phyloP scores from a whole-genome alignment of 2,113 vertebrate genomes.

The Coracopsis vasa region DNA sequence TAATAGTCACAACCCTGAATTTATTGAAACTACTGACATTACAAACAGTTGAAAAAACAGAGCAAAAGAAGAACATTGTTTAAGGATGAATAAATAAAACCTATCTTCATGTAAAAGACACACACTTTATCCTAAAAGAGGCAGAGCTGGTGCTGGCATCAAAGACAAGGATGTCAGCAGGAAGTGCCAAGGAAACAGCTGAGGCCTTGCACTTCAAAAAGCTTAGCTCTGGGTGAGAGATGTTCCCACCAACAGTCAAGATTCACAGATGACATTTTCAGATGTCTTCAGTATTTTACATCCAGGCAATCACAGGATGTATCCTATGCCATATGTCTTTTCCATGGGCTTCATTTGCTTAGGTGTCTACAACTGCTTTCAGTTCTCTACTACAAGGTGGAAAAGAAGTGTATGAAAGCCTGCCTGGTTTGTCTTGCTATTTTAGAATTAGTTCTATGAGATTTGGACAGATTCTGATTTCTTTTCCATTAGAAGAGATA shows the following conservation, averaged over 20 bases:
- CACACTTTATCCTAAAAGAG: neutral
- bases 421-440: neutral
- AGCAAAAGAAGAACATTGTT: neutral
- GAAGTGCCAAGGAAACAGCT: conserved; percentile 52
- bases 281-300: conserved; percentile 28
- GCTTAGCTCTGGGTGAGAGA: conserved; percentile 41
- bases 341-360: neutral
- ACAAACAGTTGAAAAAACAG: neutral
- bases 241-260: conserved; percentile 48
- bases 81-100: neutral
- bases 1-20: neutral
- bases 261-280: conserved; percentile 65
- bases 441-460: conserved; percentile 18
- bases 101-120: neutral
- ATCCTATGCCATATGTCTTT: conserved; percentile 38
- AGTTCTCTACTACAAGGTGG: neutral
- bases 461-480: neutral
- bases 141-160: conserved; percentile 39
- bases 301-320: neutral
- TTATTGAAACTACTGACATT: neutral
- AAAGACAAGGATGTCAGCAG: conserved; percentile 48
- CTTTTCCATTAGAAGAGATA: conserved; percentile 12
- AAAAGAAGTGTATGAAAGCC: neutral
- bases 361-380: neutral
- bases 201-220: conserved; percentile 56